Percentiles rank a stretch among this genome's conserved stretches.
Conservation (phyloP, 2,888 invertebrate genomes). For the Hesperia comma region DNA sequence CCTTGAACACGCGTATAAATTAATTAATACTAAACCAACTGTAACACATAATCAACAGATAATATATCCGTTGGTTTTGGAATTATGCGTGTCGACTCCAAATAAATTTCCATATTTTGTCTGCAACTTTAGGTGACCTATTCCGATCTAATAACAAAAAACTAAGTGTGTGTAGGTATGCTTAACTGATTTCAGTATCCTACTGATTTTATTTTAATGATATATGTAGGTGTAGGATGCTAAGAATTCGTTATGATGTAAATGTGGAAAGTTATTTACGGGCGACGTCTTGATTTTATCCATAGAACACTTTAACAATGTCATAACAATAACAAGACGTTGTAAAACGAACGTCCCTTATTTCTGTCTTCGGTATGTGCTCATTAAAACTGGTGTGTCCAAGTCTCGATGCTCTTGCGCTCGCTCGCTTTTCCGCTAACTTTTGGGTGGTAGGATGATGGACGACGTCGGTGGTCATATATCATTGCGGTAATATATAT, state of each 20-base stretch:
- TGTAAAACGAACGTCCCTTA: conserved; percentile 75
- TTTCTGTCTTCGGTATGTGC: conserved; percentile 81
- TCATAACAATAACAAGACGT: conserved; percentile 75
- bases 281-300: conserved; percentile 58
- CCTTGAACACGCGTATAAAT: conserved; percentile 17
- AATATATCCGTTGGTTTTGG: background rate
- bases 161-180: too few species aligned
- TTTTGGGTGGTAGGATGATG: conserved; percentile 84
- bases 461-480: conserved; percentile 78
- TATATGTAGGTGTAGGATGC: background rate
- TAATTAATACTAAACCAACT: background rate
- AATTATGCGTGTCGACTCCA: too few species aligned
- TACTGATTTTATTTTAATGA: too few species aligned
- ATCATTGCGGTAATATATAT: conserved; percentile 83
- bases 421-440: conserved; percentile 77
- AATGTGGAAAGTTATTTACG: conserved; percentile 53
- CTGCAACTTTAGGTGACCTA: too few species aligned
- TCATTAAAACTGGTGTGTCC: conserved; percentile 76
- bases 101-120: too few species aligned
- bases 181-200: background rate
- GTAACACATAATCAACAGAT: background rate
- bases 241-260: conserved; percentile 17
- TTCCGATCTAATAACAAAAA: too few species aligned
- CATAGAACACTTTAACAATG: conserved; percentile 74
- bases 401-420: conserved; percentile 66